phyloP scores from a whole-genome alignment of 2,888 invertebrate species.

The Stenodera caucasica region DNA sequence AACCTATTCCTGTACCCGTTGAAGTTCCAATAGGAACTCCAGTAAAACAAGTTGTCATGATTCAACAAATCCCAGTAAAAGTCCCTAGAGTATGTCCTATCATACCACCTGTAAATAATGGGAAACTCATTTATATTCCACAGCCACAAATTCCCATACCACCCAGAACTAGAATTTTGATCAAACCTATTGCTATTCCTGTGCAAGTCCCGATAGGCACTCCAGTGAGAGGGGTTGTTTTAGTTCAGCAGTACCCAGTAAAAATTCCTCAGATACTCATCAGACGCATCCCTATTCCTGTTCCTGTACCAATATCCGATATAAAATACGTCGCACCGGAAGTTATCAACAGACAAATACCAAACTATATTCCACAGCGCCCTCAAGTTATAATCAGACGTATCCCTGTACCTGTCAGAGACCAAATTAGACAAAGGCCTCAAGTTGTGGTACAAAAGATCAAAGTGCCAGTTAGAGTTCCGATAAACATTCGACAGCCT shows the following conservation, averaged over 20 bases:
- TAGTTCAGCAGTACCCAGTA: not conserved
- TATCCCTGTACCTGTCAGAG: no score
- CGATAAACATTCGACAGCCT: not conserved
- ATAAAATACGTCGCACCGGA: no score
- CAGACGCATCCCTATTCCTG: constrained; percentile 4
- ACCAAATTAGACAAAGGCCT: no score
- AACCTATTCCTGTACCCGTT: not conserved
- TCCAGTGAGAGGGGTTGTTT: not conserved
- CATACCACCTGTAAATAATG: no score
- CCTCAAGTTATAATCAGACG: no score
- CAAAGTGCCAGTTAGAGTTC: no score
- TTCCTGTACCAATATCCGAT: constrained; percentile 4
- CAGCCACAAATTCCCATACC: not conserved
- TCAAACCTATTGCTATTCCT: constrained; percentile 1
- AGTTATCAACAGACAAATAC: not conserved
- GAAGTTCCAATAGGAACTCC: no score
- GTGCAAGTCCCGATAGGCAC: not conserved
- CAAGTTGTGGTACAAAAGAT: not conserved
- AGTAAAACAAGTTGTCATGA: no score
- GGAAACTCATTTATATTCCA: not conserved
- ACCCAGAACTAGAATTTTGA: not conserved
- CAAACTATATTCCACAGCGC: not conserved
- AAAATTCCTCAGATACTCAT: not conserved
- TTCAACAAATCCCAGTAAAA: not conserved
- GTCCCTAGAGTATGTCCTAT: no score